These are phyloP conservation scores for Chlamydotis undulata DNA, from an alignment of 2,113 vertebrate species.

Conservation along the genomic window DNA sequence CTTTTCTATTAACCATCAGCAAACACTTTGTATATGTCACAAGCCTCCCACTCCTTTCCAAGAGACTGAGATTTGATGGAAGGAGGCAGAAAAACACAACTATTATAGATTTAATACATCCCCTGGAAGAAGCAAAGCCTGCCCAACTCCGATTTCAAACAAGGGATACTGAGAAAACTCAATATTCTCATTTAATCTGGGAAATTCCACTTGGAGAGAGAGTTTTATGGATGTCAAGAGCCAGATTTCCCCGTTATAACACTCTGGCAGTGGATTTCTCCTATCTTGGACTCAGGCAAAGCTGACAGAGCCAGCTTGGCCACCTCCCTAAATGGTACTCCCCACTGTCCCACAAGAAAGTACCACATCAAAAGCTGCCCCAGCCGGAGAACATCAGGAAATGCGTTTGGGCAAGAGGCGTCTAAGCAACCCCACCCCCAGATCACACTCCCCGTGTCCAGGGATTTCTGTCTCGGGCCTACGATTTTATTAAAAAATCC, in stretches of 20 bases:
- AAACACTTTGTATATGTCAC: slow-evolving; percentile 61
- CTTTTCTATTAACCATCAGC: slow-evolving; percentile 50
- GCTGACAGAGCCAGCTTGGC: slow-evolving; percentile 43
- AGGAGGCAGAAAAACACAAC: slow-evolving; percentile 13
- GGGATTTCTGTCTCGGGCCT: slow-evolving; percentile 11
- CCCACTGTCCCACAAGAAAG: slow-evolving; percentile 49
- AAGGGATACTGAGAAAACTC: slow-evolving; percentile 5
- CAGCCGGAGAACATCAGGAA: slow-evolving; percentile 46
- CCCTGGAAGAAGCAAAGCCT: slow-evolving; percentile 27
- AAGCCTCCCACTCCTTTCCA: slow-evolving; percentile 12
- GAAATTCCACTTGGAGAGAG: slow-evolving; percentile 54
- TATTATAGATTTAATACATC: slow-evolving; percentile 41
- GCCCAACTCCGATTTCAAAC: neutral
- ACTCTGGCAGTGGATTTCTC: slow-evolving; percentile 35
- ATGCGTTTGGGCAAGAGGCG: slow-evolving; percentile 14
- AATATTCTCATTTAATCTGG: slow-evolving; percentile 53
- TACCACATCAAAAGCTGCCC: slow-evolving; percentile 59
- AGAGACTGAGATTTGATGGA: neutral
- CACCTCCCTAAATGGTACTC: slow-evolving; percentile 44
- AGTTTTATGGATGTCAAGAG: slow-evolving; percentile 42
- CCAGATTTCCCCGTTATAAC: slow-evolving; percentile 28
- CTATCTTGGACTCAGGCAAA: slow-evolving; percentile 39
- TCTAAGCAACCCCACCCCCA: slow-evolving; percentile 40
- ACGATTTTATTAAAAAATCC: slow-evolving; percentile 52
- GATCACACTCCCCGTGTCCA: slow-evolving; percentile 45